These are phyloP conservation scores for Acrobasis suavella DNA, from an alignment of 2,888 invertebrate genomes.

Conservation along the genomic window DNA sequence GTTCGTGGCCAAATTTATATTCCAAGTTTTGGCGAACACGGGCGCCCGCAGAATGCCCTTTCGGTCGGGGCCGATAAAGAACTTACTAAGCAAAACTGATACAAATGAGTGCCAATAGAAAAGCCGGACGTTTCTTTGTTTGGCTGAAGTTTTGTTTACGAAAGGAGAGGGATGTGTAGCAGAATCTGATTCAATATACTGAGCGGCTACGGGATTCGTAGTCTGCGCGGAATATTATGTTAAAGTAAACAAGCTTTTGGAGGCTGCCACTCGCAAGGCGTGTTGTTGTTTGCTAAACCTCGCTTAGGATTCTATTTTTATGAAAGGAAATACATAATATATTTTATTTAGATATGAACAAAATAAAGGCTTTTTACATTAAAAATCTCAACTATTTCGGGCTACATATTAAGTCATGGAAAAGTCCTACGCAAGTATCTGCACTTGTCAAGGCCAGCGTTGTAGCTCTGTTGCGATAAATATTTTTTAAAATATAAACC, in stretches of 20 bases:
- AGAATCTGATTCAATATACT: slow-evolving; percentile 56
- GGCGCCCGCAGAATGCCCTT: slow-evolving; percentile 51
- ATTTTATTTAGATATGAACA: neutral
- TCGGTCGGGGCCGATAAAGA: slow-evolving; percentile 53
- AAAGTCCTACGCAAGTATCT: too few relatives aligned
- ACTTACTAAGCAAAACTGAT: slow-evolving; percentile 57
- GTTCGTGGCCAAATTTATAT: slow-evolving; percentile 67
- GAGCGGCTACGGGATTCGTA: slow-evolving; percentile 50
- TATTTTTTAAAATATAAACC: neutral
- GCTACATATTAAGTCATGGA: too few relatives aligned
- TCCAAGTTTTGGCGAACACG: slow-evolving; percentile 60
- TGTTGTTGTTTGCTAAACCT: slow-evolving; percentile 27
- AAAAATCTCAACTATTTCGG: too few relatives aligned
- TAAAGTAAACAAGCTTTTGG: slow-evolving; percentile 58
- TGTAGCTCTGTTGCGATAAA: too few relatives aligned
- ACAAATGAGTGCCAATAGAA: slow-evolving; percentile 53
- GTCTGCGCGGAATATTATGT: slow-evolving; percentile 54
- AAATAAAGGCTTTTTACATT: neutral
- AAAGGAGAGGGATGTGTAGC: slow-evolving; percentile 43
- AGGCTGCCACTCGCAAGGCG: slow-evolving; percentile 35
- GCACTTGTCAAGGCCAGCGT: too few relatives aligned
- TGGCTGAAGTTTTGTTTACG: slow-evolving; percentile 36
- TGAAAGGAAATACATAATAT: neutral
- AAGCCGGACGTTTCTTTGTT: slow-evolving; percentile 43
- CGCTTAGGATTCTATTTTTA: slow-evolving; percentile 3